Evolutionary conservation across 2,888 invertebrate species (phyloP), one percentile per base, ranked within the genome.

Genomic region (Mythimna lalbum): DNA sequence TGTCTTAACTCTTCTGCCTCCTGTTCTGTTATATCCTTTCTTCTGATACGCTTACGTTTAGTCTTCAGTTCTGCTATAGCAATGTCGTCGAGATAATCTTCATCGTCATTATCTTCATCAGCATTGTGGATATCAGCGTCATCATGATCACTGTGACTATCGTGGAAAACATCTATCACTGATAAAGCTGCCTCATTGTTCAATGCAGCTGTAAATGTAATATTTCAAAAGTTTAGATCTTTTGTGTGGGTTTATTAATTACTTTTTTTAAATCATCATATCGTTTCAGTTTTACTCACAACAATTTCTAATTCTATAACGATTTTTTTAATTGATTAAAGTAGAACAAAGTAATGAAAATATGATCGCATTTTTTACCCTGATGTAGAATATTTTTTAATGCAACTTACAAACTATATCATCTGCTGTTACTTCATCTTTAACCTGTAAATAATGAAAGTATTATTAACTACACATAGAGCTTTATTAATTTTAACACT

Each of bases 331-430:
- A 7, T 33, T 56, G 7, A 6, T 19, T 12, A 4, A 31, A 33
- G 33, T 49, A 0, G 31, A 31, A 19, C 31, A 55, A 55, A 10
- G n/a, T 6, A 56, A 56, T 33, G 31, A 12, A n/a, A 56, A n/a
- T 17, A 43, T 21, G 14, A 21, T 21, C 6, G 17, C 17, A 43
- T 43, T 43, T 43, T 14, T 39, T 61, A 31, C 6, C n/a, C 10
- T 12, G 23, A 31, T 43, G 31, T 14, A 53, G 6, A 31, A 68
- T 39, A 33, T 33, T 49, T 60, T 36, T 21, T 12, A 62, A 50
- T 14, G 3, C 56, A 87, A 93, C 95, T 94, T 89, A 95, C 96
- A 87, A 71, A 90, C 92, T 77, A 94, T 88, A 68, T 95, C 94
- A 57, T 94, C 94, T 50, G 92, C 88, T 68, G 87, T 85, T 59